Conservation (phyloP, 2,888 invertebrate genomes). For the Abrostola triplasia region DNA sequence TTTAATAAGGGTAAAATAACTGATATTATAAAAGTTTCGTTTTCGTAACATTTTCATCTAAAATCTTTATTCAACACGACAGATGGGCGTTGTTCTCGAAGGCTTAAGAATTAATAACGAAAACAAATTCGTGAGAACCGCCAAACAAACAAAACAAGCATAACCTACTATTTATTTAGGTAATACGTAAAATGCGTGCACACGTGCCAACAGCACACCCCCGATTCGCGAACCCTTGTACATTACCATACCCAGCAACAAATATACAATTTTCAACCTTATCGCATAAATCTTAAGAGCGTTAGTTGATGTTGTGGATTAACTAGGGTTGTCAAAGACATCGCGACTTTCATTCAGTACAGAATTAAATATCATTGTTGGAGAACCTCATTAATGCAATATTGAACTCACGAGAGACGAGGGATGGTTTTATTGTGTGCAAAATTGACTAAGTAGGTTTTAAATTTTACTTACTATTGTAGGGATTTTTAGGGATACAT, state of each 20-base stretch:
- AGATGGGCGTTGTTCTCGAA: constrained; percentile 28
- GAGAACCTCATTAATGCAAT: constrained; percentile 84
- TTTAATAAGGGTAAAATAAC: no score
- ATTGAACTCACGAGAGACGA: constrained; percentile 75
- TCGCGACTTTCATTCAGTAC: constrained; percentile 76
- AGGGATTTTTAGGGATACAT: constrained; percentile 32
- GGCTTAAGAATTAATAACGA: constrained; percentile 60
- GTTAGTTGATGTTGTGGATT: constrained; percentile 11
- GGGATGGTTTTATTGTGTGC: constrained; percentile 83
- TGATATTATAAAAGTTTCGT: constrained; percentile 13
- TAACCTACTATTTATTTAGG: constrained; percentile 83
- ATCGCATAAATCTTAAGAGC: constrained; percentile 36
- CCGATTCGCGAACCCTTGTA: constrained; percentile 56
- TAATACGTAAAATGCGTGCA: constrained; percentile 84
- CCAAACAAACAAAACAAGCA: constrained; percentile 70
- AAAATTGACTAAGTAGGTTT: constrained; percentile 76
- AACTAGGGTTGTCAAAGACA: constrained; percentile 45
- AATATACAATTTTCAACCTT: constrained; percentile 59
- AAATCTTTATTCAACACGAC: constrained; percentile 23
- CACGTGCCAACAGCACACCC: constrained; percentile 78
- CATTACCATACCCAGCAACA: constrained; percentile 32
- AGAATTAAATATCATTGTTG: constrained; percentile 87
- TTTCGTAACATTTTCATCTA: constrained; percentile 13
- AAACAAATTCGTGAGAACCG: constrained; percentile 80
- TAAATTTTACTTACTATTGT: constrained; percentile 53